Percentiles rank a stretch among this genome's conserved stretches.
Conservation (phyloP, 2,797 vertebrate genomes). For the Tokudaia tokunoshimensis region DNA sequence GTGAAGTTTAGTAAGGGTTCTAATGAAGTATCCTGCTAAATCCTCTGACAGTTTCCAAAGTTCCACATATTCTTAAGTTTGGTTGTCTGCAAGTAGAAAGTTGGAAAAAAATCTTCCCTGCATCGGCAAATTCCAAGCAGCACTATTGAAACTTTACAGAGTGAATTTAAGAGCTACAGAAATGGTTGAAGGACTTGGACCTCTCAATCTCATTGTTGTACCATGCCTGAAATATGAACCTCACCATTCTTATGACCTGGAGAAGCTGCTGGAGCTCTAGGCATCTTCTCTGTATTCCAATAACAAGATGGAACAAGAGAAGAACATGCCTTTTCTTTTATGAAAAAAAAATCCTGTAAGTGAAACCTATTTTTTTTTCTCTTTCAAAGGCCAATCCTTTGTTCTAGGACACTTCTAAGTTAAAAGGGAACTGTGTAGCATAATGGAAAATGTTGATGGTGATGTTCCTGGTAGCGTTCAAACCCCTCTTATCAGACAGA, state of each 20-base stretch:
- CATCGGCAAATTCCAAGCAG: neutral
- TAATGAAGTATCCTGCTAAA: constrained; percentile 26
- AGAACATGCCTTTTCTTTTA: neutral
- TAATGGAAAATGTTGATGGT: neutral
- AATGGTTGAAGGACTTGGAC: neutral
- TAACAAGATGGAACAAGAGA: neutral
- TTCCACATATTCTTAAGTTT: neutral
- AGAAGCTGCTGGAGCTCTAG: neutral
- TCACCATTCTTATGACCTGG: neutral
- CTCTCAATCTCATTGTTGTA: neutral
- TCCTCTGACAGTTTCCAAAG: neutral
- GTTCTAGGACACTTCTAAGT: neutral
- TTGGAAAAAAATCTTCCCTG: neutral
- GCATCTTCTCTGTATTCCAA: neutral
- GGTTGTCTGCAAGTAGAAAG: neutral
- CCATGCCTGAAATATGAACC: neutral
- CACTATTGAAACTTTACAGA: neutral
- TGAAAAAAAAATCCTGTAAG: neutral
- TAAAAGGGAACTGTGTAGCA: neutral
- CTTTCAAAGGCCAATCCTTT: neutral
- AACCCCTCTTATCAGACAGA: neutral
- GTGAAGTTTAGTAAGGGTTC: neutral
- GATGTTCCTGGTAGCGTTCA: neutral
- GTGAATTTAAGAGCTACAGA: neutral
- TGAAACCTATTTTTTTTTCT: neutral